Conservation (phyloP, 2,888 invertebrate genomes). For the Mesoligia furuncula region DNA sequence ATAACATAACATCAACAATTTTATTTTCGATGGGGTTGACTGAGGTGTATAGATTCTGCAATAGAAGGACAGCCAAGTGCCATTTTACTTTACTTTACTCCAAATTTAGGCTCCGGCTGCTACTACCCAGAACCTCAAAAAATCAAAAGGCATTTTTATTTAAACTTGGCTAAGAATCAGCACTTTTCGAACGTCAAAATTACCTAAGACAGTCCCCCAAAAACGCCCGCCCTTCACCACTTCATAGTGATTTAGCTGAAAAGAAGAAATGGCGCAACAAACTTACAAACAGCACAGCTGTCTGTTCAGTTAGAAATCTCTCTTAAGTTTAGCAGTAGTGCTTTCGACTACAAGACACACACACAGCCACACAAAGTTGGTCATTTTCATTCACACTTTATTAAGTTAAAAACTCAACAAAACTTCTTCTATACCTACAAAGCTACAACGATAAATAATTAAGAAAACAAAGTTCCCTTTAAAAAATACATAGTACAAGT, state of each 20-base stretch:
- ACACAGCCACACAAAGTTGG: background rate
- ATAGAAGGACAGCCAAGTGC: no score
- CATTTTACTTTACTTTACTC: no score
- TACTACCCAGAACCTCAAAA: background rate
- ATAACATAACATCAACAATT: background rate
- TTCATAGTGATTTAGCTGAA: background rate
- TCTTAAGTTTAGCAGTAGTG: background rate
- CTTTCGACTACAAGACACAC: background rate
- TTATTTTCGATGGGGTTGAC: background rate
- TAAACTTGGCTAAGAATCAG: background rate
- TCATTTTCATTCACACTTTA: background rate
- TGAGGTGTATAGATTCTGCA: background rate
- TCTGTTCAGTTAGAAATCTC: background rate
- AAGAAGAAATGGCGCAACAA: background rate
- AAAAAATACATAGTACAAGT: conserved; percentile 52
- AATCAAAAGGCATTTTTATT: background rate
- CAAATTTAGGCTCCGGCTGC: background rate
- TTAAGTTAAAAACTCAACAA: background rate
- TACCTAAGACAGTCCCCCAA: background rate
- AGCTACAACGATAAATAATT: conserved; percentile 52
- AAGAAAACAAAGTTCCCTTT: conserved; percentile 59
- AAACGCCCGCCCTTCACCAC: background rate
- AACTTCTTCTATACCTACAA: background rate
- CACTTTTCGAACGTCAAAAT: background rate
- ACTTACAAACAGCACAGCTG: background rate